phyloP scores from a whole-genome alignment of 2,113 vertebrate genomes.

The Nothocercus nigrocapillus region DNA sequence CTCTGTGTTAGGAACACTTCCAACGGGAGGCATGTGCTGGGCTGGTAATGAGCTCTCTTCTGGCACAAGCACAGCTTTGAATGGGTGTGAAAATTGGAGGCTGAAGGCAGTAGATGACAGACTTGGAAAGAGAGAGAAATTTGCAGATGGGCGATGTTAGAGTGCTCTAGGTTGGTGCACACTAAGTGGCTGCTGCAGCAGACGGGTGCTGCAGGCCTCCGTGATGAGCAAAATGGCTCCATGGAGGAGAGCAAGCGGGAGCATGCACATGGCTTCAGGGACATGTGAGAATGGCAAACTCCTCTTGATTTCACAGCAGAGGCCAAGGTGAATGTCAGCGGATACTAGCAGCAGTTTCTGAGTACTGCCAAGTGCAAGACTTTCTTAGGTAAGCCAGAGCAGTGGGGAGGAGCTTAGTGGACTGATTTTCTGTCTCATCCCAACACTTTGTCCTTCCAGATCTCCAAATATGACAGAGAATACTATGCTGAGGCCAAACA shows the following conservation, averaged over 20 bases:
- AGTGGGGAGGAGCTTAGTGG: too few species aligned
- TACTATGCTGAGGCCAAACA: not conserved
- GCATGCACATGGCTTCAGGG: not conserved
- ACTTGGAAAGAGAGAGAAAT: not conserved
- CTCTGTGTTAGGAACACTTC: not conserved
- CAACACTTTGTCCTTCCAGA: not conserved
- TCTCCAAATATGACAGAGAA: not conserved
- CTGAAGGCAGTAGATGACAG: not conserved
- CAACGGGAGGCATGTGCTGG: not conserved
- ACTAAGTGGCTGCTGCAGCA: not conserved
- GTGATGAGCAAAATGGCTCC: not conserved
- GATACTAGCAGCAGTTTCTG: not conserved
- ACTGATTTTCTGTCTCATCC: not conserved
- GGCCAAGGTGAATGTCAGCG: not conserved
- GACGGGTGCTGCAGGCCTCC: not conserved
- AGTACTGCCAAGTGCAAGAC: not conserved
- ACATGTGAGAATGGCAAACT: not conserved
- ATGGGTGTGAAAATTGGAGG: not conserved
- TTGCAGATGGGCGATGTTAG: not conserved
- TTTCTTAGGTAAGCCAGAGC: not conserved
- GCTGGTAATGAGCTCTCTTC: not conserved
- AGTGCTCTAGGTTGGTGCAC: not conserved
- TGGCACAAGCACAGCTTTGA: not conserved
- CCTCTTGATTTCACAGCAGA: not conserved
- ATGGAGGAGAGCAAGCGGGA: not conserved